Evolutionary conservation across 2,797 vertebrate genomes (phyloP), one percentile per base, ranked within the genome.

Genomic region (Sebastes hubbsi): DNA sequence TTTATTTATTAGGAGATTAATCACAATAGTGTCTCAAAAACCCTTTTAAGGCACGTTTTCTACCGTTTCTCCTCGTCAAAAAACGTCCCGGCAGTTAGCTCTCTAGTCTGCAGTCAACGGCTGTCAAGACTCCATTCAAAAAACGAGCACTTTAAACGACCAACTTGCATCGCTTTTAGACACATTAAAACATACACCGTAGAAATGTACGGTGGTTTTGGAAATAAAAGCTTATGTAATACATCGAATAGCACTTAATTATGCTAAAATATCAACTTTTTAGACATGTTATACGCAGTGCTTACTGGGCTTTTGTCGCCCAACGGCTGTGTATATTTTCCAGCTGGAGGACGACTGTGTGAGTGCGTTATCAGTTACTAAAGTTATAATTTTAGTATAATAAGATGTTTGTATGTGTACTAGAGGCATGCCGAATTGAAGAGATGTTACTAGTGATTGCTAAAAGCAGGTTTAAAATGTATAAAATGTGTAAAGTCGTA

Each of bases 241-340:
- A 2, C 0, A 59, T 30, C 12, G 6, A 52, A 3, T 2, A 7
- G 8, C 14, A 22, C 25, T 29, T 2, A 1, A 6, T 55, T 85
- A 46, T 6, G 18, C 29, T 25, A 7, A 46, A 62, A 82, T 24
- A 27, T 27, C 7, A 91, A 92, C 90, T 91, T 92, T 65, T 88
- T 80, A 18, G 46, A 49, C 67, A 6, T 8, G 61, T 32, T 71
- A 42, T 42, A 25, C 38, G 77, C 77, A 61, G 59, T 38, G 62
- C 16, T 71, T 34, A 42, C 55, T 22, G 59, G 52, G 75, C 25
- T 27, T 27, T 6, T 49, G 16, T 30, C 66, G 59, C 52, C 58
- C 30, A 14, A 8, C 20, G 8, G 66, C 74, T 42, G 38, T 29
- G 71, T 22, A 13, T 73, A 1, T 69, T 71, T 46, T 12, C 64